phyloP scores from a whole-genome alignment of 2,113 vertebrate species.

The Tragelaphus scriptus region DNA sequence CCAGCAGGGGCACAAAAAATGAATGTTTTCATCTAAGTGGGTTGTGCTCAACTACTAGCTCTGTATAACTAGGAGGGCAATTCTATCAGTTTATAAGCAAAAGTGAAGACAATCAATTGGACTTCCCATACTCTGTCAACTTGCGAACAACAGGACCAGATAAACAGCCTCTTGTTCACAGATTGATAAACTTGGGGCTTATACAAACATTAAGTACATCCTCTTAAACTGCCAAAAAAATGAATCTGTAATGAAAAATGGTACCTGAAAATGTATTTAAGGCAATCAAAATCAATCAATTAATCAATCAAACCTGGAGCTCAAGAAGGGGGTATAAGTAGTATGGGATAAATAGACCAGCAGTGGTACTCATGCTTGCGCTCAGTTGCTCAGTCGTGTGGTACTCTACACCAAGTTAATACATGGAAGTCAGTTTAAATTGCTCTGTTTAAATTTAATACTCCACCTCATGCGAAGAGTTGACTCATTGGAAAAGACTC shows the following conservation, averaged over 20 bases:
- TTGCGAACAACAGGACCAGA: not conserved
- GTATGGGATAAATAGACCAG: not conserved
- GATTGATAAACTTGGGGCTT: not conserved
- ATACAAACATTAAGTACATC: not conserved
- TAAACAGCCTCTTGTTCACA: not conserved
- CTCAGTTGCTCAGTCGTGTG: not conserved
- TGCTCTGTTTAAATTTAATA: not conserved
- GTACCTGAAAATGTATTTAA: not conserved
- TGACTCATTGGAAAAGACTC: too few species aligned
- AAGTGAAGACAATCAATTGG: slow-evolving; percentile 11
- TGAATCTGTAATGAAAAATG: slow-evolving; percentile 13
- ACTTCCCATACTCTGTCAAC: not conserved
- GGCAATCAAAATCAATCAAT: not conserved
- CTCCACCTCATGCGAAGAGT: too few species aligned
- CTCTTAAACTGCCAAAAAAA: not conserved
- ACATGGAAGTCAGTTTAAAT: not conserved
- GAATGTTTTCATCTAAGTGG: not conserved
- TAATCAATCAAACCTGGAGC: not conserved
- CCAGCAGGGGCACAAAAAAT: not conserved
- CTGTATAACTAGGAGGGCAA: not conserved
- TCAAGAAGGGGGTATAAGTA: not conserved
- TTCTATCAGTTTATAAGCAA: not conserved
- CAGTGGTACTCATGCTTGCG: not conserved
- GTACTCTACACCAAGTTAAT: not conserved
- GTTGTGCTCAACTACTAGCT: not conserved